Base-by-base conservation (phyloP, 2,113 vertebrate genomes). In the Hippocampus abdominalis region DNA sequence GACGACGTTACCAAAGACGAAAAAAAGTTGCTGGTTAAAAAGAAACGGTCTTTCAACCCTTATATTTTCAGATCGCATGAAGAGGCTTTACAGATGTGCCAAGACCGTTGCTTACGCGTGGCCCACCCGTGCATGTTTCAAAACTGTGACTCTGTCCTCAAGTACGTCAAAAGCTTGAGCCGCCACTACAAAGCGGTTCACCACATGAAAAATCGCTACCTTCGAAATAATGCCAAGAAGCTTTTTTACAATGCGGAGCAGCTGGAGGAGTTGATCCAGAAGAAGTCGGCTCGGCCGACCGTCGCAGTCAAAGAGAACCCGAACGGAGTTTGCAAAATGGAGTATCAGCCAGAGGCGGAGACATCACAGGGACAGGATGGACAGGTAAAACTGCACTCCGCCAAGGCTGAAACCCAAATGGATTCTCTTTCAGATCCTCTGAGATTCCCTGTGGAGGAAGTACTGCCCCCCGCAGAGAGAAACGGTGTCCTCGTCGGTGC, bases 61-160 rank as follows among this genome's bases (percentile, higher is more conserved):
- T 75, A 44, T 8, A 75, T 85, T 60, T 87, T 83, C 74, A 88
- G 90, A 54, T 91, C 92, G 20, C 89, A 90, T 16, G 95, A 95
- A 74, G 96, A 99, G 88, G 97, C 96, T 23, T 87, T 99, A 23
- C 93, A 95, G 72, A 96, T 98, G 96, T 99, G 97, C 71, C 93
- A 94, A 64, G 94, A 96, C 84, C 94, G 94, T 13, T 93, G 89
- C 60, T 77, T 94, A 56, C 91, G 92, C 25, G 93, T 91, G 0
- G 93, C 94, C 61, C 97, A 94, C 71, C 97, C 97, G 0, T 99
- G 97, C 89, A 96, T 99, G 96, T 75, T 98, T 4, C 94, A 94
- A 83, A 93, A 95, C 5, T 99, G 97, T 27, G 88, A 94, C 70
- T 96, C 96, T 0, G 96, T 99, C 0, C 96, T 99, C 49, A 93